Evolutionary conservation across 2,113 vertebrate species (phyloP), one percentile per base, ranked within the genome.

Genomic region (Mesitornis unicolor): DNA sequence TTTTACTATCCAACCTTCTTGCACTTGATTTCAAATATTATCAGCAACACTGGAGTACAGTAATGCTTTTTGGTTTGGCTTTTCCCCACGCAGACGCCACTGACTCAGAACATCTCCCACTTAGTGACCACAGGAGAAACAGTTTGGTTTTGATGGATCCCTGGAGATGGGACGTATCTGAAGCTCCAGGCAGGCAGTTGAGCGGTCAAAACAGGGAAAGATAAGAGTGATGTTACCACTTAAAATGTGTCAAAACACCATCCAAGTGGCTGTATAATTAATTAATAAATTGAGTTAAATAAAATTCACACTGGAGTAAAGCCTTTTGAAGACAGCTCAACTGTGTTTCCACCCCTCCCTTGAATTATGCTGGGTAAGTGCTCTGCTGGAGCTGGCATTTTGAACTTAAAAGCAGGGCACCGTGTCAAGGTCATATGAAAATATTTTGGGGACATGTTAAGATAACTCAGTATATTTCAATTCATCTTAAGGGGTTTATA

Each of bases 11-110:
- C 20, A 50, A 9, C 6, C 20, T 5, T 43, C n/a, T 74, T 57
- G n/a, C 51, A 24, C 36, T 31, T 25, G 26, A 25, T 81, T 65
- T 35, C 50, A 57, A n/a, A 29, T 31, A 38, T 18, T 15, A n/a
- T 9, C 35, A 45, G 42, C 24, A 36, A 3, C 25, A 16, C 4
- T 3, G 15, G 17, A 61, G 12, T 4, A 18, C 0, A 11, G 20
- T 24, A 33, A 74, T 3, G 6, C 7, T 48, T 17, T 13, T 42
- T 69, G 31, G 2, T 33, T 78, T 38, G n/a, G 28, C 38, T 57
- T 59, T 73, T 53, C 24, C 10, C 51, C 43, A 17, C 1, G 3
- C 14, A 33, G 21, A 50, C n/a, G 59, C 13, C 36, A 24, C 51
- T 3, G 12, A 7, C 56, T n/a, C 21, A 57, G 50, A 42, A 29